phyloP scores from a whole-genome alignment of 2,888 invertebrate species.

The Polydesmus complanatus region DNA sequence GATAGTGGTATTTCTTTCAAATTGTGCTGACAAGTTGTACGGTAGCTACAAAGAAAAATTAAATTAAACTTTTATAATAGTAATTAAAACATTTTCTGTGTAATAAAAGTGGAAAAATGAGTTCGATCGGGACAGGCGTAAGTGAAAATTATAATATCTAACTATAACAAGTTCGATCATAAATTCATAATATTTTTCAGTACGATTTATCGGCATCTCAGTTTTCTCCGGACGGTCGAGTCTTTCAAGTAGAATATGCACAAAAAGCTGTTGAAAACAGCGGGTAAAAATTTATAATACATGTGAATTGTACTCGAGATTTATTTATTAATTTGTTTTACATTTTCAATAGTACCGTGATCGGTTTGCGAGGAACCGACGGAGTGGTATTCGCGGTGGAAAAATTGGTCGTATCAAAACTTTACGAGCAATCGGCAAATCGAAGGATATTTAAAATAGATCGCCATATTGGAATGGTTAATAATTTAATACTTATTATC shows the following conservation, averaged over 20 bases:
- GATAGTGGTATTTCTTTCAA: too few species aligned
- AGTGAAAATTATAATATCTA: constrained; percentile 33
- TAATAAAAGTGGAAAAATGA: constrained; percentile 47
- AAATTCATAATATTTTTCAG: constrained; percentile 36
- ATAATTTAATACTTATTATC: too few species aligned
- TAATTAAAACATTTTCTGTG: too few species aligned
- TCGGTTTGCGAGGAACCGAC: constrained; percentile 87
- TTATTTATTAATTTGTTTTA: too few species aligned
- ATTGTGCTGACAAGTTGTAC: too few species aligned
- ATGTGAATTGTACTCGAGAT: not conserved
- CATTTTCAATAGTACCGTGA: constrained; percentile 78
- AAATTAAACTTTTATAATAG: too few species aligned
- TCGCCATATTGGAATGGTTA: constrained; percentile 81
- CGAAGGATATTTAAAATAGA: constrained; percentile 78
- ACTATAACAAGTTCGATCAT: not conserved
- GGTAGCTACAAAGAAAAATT: too few species aligned
- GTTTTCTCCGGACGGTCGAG: constrained; percentile 97
- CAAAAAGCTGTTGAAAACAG: constrained; percentile 97
- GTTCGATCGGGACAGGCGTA: constrained; percentile 91
- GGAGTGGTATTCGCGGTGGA: constrained; percentile 96
- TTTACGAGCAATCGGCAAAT: constrained; percentile 84
- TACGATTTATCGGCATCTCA: constrained; percentile 99
- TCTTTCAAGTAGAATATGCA: constrained; percentile 99
- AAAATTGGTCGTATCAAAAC: constrained; percentile 82
- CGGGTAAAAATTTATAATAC: constrained; percentile 46